Evolutionary conservation across 2,888 invertebrate genomes (phyloP).

Genomic region (Pandemis corylana): DNA sequence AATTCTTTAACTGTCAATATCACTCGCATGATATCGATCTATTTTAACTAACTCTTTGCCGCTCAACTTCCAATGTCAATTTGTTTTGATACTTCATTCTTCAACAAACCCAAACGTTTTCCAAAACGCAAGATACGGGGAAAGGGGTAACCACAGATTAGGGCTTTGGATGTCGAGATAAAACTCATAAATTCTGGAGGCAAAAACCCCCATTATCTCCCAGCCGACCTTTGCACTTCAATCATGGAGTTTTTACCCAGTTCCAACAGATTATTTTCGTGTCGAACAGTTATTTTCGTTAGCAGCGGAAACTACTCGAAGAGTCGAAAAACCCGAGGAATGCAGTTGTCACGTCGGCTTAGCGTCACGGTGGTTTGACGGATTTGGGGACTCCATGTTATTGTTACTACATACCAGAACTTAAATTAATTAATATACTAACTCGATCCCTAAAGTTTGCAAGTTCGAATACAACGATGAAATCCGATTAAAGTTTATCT

Average conservation of each 20-base stretch:
- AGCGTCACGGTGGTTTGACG: background rate
- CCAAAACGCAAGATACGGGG: background rate
- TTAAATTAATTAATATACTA: background rate
- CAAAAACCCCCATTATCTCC: background rate
- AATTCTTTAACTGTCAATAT: no score
- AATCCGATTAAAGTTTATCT: background rate
- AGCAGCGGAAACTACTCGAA: slow-evolving; percentile 22
- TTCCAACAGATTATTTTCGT: slow-evolving; percentile 3
- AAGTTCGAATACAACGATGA: background rate
- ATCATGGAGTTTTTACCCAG: background rate
- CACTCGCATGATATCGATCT: no score
- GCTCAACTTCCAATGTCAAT: no score
- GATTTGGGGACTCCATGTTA: background rate
- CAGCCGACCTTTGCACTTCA: background rate
- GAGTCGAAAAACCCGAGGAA: slow-evolving; percentile 19
- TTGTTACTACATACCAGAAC: background rate
- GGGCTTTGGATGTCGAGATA: background rate
- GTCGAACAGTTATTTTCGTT: slow-evolving; percentile 26
- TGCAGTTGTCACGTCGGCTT: slow-evolving; percentile 23
- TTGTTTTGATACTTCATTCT: no score
- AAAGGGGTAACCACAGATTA: background rate
- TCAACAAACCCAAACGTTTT: no score
- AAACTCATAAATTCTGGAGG: background rate
- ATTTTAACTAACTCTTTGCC: no score
- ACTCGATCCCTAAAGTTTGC: background rate